A percentile compares a stretch with the other conserved stretches of the same genome.
These are phyloP conservation scores for Pararge aegeria DNA, from an alignment of 1,140 invertebrate species.

Conservation along the genomic window DNA sequence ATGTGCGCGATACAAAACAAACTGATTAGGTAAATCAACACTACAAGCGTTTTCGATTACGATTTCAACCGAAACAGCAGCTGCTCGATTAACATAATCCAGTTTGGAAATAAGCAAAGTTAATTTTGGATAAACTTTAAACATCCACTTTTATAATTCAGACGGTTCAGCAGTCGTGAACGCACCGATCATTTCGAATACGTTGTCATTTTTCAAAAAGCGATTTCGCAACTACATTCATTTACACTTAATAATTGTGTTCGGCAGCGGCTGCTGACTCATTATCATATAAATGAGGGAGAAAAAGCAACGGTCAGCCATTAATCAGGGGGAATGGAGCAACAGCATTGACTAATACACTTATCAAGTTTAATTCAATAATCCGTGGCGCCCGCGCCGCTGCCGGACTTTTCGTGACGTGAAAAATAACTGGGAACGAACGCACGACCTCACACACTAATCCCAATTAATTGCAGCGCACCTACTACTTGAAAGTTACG, in stretches of 20 bases:
- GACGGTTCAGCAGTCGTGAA: conserved; percentile 33
- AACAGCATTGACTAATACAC: conserved; percentile 76
- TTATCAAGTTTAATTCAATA: conserved; percentile 79
- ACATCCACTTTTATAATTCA: conserved; percentile 39
- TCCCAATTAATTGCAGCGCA: conserved; percentile 65
- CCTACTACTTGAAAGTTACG: conserved; percentile 44
- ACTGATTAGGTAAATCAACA: conserved; percentile 72
- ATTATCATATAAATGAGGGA: conserved; percentile 79
- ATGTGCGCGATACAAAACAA: conserved; percentile 55
- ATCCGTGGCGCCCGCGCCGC: conserved; percentile 53
- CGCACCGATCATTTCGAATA: conserved; percentile 46
- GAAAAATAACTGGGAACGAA: conserved; percentile 70
- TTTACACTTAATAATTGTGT: conserved; percentile 74
- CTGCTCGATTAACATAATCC: conserved; percentile 70
- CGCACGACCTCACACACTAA: conserved; percentile 67
- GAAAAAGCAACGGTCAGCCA: conserved; percentile 73
- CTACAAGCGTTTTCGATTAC: conserved; percentile 63
- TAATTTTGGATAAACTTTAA: conserved; percentile 66
- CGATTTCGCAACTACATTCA: conserved; percentile 60
- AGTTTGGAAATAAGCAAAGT: conserved; percentile 62
- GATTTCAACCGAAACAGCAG: conserved; percentile 56
- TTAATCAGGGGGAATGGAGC: conserved; percentile 76
- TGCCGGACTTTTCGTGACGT: conserved; percentile 58
- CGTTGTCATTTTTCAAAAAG: conserved; percentile 59
- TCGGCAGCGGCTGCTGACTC: conserved; percentile 61